A percentile compares a stretch with the other conserved stretches of the same genome.
phyloP scores from a whole-genome alignment of 2,888 invertebrate genomes.

The Bellardia bayeri region DNA sequence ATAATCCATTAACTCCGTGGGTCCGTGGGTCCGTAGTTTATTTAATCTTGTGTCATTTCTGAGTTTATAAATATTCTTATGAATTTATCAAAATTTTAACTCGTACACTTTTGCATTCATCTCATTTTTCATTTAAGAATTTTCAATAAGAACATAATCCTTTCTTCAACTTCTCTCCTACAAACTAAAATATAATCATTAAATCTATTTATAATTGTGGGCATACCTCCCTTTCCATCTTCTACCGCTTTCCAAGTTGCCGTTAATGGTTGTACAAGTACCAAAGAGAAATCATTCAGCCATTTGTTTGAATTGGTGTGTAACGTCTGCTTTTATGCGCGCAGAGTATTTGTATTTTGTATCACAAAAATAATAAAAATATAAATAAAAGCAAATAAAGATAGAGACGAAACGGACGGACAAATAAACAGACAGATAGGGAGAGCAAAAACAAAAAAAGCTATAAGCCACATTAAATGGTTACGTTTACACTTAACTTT shows the following conservation, averaged over 20 bases:
- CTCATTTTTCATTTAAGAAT: no score
- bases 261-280: background rate
- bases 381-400: constrained; percentile 40
- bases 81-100: no score
- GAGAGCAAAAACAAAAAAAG: constrained; percentile 1
- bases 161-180: background rate
- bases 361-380: constrained; percentile 40
- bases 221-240: constrained; percentile 15
- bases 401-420: background rate
- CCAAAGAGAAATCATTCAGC: constrained; percentile 46
- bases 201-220: constrained; percentile 40
- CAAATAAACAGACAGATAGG: background rate
- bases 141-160: background rate
- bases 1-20: no score
- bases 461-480: constrained; percentile 6
- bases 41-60: no score
- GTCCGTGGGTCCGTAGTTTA: no score
- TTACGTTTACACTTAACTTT: constrained; percentile 16
- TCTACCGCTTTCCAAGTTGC: background rate
- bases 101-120: no score
- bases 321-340: constrained; percentile 41
- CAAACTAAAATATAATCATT: background rate
- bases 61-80: no score
- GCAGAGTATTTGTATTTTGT: constrained; percentile 3
- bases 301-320: constrained; percentile 60